Conservation (phyloP, 64 coral and sea anemone genomes). For the Porites lutea region DNA sequence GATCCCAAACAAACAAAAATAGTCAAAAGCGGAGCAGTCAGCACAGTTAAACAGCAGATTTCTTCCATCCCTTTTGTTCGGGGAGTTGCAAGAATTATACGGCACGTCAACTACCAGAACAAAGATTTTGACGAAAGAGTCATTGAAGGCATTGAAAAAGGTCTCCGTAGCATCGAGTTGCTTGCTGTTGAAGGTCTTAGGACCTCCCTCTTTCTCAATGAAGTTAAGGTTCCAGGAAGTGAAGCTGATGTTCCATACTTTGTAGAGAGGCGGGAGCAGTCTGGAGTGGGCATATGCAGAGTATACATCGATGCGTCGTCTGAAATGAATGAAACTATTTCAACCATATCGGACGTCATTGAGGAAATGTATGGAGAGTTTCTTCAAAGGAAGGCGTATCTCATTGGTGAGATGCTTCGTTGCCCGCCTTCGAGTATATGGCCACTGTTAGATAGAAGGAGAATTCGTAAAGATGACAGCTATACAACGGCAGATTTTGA, state of each 20-base stretch:
- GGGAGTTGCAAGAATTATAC: slow-evolving; percentile 51
- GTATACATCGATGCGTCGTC: slow-evolving; percentile 21
- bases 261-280: slow-evolving; percentile 41
- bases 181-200: slow-evolving; percentile 20
- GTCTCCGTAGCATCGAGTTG: slow-evolving; percentile 25
- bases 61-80: slow-evolving; percentile 42
- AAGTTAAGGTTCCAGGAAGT: slow-evolving; percentile 41
- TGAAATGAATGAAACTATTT: neutral
- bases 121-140: neutral
- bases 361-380: slow-evolving; percentile 29
- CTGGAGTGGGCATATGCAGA: slow-evolving; percentile 15
- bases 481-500: neutral
- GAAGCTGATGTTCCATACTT: slow-evolving; percentile 56
- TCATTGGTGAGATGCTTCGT: slow-evolving; percentile 48
- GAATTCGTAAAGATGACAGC: slow-evolving; percentile 56
- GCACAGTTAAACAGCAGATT: slow-evolving; percentile 4
- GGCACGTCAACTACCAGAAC: slow-evolving; percentile 25
- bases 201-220: slow-evolving; percentile 46
- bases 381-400: slow-evolving; percentile 6
- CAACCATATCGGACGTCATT: slow-evolving; percentile 3
- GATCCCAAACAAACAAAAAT: neutral
- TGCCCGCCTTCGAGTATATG: slow-evolving; percentile 12
- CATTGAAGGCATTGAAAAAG: neutral
- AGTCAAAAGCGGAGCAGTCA: neutral
- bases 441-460: slow-evolving; percentile 15